These are phyloP conservation scores for Iphiclides podalirius DNA, from an alignment of 2,888 invertebrate genomes.

Conservation along the genomic window DNA sequence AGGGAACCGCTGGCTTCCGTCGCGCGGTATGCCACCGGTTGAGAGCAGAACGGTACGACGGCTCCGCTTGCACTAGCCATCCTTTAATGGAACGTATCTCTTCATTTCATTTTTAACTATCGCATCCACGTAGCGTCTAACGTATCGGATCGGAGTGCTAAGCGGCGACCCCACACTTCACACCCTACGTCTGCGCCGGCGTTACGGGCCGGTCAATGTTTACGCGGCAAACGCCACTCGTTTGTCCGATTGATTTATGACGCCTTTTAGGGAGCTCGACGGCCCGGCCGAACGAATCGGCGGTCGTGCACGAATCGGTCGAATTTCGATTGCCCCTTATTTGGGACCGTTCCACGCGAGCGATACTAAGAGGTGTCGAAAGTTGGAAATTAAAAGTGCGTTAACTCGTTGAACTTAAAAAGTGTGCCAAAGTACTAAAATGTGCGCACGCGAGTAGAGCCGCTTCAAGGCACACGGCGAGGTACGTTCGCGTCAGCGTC, in stretches of 20 bases:
- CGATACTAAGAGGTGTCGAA: constrained; percentile 27
- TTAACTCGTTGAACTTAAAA: constrained; percentile 39
- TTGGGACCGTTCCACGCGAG: too few relatives aligned
- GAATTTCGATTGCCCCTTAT: constrained; percentile 43
- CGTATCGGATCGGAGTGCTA: too few relatives aligned
- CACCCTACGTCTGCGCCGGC: constrained; percentile 4
- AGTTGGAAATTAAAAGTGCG: constrained; percentile 28
- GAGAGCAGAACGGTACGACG: constrained; percentile 37
- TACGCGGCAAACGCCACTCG: constrained; percentile 44
- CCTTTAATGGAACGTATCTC: constrained; percentile 39
- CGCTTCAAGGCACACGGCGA: constrained; percentile 64
- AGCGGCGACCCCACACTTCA: not conserved
- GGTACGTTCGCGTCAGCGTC: constrained; percentile 48
- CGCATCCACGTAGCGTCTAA: constrained; percentile 48
- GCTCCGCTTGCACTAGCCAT: constrained; percentile 42
- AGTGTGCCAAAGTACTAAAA: constrained; percentile 69
- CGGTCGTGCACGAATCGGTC: constrained; percentile 49
- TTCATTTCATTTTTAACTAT: constrained; percentile 44
- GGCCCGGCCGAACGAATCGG: constrained; percentile 51
- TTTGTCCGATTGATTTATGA: constrained; percentile 56
- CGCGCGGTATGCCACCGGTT: constrained; percentile 36
- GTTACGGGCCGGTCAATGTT: constrained; percentile 53
- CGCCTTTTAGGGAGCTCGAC: constrained; percentile 45
- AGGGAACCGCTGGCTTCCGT: constrained; percentile 43
- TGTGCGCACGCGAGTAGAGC: constrained; percentile 43